These are phyloP conservation scores for Lamellibrachia satsuma DNA, from an alignment of 2,888 invertebrate genomes.

Conservation along the genomic window DNA sequence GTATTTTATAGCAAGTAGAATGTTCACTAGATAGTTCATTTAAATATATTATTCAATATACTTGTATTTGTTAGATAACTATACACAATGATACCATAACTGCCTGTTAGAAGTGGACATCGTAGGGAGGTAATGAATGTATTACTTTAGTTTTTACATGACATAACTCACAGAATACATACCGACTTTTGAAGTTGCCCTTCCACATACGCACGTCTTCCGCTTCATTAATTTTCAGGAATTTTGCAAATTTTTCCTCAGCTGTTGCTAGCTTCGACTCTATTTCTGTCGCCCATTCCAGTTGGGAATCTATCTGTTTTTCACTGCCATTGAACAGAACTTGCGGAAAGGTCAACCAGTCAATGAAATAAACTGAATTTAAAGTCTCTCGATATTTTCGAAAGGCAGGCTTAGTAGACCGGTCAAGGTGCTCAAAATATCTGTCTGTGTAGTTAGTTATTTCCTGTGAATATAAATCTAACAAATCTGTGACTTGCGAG, in stretches of 20 bases:
- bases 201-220: not conserved
- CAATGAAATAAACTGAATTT: not conserved
- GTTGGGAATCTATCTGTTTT: not conserved
- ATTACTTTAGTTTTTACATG: not conserved
- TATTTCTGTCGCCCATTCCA: not conserved
- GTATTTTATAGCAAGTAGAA: no score
- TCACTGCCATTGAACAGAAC: not conserved
- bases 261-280: not conserved
- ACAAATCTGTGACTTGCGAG: not conserved
- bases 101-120: no score
- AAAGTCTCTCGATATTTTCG: not conserved
- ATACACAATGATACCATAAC: no score
- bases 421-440: not conserved
- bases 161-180: not conserved
- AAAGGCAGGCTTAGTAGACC: not conserved
- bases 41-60: no score
- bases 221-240: not conserved
- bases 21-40: no score
- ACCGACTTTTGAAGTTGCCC: not conserved
- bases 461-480: not conserved
- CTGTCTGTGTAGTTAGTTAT: not conserved
- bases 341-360: not conserved
- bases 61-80: no score
- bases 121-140: no score
- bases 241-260: not conserved